These are phyloP conservation scores for Philhelius pedissequus DNA, from an alignment of 2,888 invertebrate genomes.

Conservation along the genomic window DNA sequence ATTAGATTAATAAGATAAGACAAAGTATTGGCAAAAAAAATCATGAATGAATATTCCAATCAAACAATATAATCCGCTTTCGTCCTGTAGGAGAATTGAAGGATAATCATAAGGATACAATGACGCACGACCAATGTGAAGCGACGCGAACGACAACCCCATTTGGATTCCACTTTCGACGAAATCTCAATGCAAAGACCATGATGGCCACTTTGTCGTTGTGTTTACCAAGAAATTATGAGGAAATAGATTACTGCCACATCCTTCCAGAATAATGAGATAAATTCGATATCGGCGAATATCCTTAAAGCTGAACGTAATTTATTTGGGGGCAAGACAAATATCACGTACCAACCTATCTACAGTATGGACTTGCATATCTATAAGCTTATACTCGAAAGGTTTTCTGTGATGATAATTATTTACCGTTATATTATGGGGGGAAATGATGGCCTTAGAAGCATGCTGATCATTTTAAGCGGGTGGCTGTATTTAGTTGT, in stretches of 20 bases:
- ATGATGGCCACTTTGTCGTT: slow-evolving; percentile 57
- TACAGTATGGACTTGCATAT: not conserved
- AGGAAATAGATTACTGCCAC: slow-evolving; percentile 65
- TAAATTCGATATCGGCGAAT: slow-evolving; percentile 61
- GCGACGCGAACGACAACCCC: not conserved
- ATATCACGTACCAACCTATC: not conserved
- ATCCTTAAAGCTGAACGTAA: slow-evolving; percentile 7
- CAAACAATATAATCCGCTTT: slow-evolving; percentile 57
- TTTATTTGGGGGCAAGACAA: not conserved
- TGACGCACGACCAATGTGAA: too few relatives aligned
- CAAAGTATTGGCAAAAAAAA: slow-evolving; percentile 36
- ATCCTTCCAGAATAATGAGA: slow-evolving; percentile 63
- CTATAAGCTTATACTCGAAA: not conserved
- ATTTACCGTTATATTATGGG: slow-evolving; percentile 3
- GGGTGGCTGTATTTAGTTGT: not conserved
- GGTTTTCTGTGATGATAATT: slow-evolving; percentile 49
- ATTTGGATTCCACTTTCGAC: not conserved
- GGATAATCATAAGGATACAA: slow-evolving; percentile 11
- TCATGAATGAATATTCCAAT: slow-evolving; percentile 50
- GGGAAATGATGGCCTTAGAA: slow-evolving; percentile 5
- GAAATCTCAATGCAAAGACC: slow-evolving; percentile 57
- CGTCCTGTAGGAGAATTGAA: slow-evolving; percentile 11
- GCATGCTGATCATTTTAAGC: slow-evolving; percentile 48
- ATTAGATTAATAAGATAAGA: slow-evolving; percentile 10
- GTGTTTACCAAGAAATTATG: slow-evolving; percentile 64